Evolutionary conservation across 2,888 invertebrate genomes (phyloP).

Genomic region (Synanthedon andrenaeformis): DNA sequence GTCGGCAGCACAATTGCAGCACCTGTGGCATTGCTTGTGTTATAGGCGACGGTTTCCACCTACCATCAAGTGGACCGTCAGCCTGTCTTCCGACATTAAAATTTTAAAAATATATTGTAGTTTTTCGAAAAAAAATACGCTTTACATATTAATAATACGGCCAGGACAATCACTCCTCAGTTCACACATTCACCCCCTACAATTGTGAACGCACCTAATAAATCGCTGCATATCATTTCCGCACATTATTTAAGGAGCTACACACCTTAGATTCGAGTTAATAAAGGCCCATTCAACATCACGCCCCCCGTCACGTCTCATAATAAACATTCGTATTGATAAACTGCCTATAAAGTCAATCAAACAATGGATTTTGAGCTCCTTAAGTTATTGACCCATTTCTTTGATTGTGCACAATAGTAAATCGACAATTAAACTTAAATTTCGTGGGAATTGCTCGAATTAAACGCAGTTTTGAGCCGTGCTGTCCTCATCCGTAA

Average conservation of each 20-base stretch:
- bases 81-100: too few species aligned
- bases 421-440: slow-evolving; percentile 60
- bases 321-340: slow-evolving; percentile 50
- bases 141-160: too few species aligned
- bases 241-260: slow-evolving; percentile 33
- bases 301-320: slow-evolving; percentile 37
- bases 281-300: slow-evolving; percentile 27
- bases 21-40: too few species aligned
- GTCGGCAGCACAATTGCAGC: too few species aligned
- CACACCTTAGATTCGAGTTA: slow-evolving; percentile 38
- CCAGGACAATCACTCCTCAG: neutral
- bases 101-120: too few species aligned
- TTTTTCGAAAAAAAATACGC: too few species aligned
- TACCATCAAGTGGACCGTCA: too few species aligned
- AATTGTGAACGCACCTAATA: slow-evolving; percentile 52
- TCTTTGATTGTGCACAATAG: slow-evolving; percentile 59
- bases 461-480: slow-evolving; percentile 53
- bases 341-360: slow-evolving; percentile 63
- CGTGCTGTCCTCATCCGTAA: slow-evolving; percentile 47
- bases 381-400: slow-evolving; percentile 63
- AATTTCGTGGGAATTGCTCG: slow-evolving; percentile 60
- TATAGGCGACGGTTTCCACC: too few species aligned
- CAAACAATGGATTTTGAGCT: slow-evolving; percentile 50
- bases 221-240: slow-evolving; percentile 66
- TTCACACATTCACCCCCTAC: neutral